phyloP scores from a whole-genome alignment of 2,113 vertebrate genomes.

The Hystrix cristata region DNA sequence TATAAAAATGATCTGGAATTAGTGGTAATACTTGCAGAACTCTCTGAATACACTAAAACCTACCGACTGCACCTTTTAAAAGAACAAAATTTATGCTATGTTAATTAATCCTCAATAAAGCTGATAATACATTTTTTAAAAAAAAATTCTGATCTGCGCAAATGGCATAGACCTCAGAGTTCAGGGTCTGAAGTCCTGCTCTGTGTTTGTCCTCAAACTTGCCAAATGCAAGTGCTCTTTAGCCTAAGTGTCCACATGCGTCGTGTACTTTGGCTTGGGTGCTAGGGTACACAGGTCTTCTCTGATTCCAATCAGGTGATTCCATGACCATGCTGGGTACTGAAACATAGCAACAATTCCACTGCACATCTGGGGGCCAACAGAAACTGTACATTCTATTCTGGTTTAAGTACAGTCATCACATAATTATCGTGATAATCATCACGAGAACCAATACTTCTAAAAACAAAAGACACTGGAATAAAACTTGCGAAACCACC shows the following conservation, averaged over 20 bases:
- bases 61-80: not conserved
- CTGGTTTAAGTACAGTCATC: not conserved
- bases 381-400: not conserved
- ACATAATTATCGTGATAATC: not conserved
- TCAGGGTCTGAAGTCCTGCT: not conserved
- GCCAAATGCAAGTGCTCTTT: not conserved
- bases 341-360: not conserved
- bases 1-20: conserved; percentile 26
- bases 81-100: not conserved
- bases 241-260: not conserved
- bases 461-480: not conserved
- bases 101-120: conserved; percentile 38
- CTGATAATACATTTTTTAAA: not conserved
- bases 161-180: not conserved
- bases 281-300: not conserved
- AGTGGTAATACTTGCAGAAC: not conserved
- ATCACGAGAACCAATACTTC: not conserved
- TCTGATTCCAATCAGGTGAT: not conserved
- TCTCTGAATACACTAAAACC: conserved; percentile 8
- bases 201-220: not conserved
- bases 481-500: not conserved
- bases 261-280: not conserved
- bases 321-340: not conserved
- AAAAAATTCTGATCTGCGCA: not conserved
- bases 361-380: not conserved